Percentiles rank a stretch among this genome's conserved stretches.
Conservation (phyloP, 2,888 invertebrate genomes). For the Plutella xylostella region DNA sequence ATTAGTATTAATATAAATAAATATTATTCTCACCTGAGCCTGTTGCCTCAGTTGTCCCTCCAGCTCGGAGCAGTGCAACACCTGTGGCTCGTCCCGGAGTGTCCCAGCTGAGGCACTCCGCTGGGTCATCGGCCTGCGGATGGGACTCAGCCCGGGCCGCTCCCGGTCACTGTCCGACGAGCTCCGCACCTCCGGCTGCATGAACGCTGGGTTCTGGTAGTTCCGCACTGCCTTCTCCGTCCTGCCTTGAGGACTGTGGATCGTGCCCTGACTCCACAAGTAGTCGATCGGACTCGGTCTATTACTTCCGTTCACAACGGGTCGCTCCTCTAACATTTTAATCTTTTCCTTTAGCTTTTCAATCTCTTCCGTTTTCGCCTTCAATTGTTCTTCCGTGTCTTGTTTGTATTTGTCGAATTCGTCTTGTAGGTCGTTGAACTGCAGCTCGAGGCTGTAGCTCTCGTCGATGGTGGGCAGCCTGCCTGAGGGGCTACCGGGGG, state of each 20-base stretch:
- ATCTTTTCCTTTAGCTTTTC: constrained; percentile 58
- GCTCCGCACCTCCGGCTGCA: constrained; percentile 14
- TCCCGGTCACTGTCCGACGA: constrained; percentile 19
- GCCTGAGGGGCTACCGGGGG: constrained; percentile 34
- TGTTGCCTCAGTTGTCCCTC: constrained; percentile 16
- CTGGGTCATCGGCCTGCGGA: constrained; percentile 8
- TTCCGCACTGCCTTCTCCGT: constrained; percentile 25
- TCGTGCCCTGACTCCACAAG: constrained; percentile 55
- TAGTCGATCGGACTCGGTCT: constrained; percentile 44
- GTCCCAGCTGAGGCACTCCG: constrained; percentile 12
- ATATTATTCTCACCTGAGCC: neutral
- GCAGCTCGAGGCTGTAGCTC: constrained; percentile 73
- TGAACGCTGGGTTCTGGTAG: constrained; percentile 28
- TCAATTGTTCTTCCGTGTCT: constrained; percentile 60
- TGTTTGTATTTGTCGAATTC: constrained; percentile 73
- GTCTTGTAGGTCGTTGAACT: constrained; percentile 77
- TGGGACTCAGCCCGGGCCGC: constrained; percentile 9
- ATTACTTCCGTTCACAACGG: constrained; percentile 5
- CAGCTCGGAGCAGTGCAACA: constrained; percentile 21
- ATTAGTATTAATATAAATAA: neutral
- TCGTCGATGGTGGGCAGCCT: constrained; percentile 83
- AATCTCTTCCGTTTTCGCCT: constrained; percentile 69
- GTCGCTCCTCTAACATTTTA: constrained; percentile 35
- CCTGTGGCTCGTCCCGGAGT: constrained; percentile 8
- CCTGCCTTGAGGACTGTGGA: constrained; percentile 27